Conservation (phyloP, 2,888 invertebrate genomes). For the Trichogramma dendrolimi region DNA sequence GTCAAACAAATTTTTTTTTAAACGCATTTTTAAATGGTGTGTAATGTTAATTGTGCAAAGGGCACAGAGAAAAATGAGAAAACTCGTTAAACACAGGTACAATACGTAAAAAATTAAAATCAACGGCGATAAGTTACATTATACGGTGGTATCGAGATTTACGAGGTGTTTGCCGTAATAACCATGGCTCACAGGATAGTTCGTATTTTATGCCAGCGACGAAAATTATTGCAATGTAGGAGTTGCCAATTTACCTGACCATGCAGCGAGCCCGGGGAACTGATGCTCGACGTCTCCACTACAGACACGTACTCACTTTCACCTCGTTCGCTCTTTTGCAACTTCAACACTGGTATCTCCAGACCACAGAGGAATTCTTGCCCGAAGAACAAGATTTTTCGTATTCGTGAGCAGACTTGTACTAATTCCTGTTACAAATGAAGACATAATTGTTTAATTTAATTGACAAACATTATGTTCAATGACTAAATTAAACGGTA, state of each 20-base stretch:
- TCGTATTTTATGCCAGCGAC: too few species aligned
- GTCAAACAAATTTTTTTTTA: too few species aligned
- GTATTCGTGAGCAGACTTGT: constrained; percentile 68
- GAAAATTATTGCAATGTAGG: too few species aligned
- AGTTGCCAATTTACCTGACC: constrained; percentile 53
- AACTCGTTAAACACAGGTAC: neutral
- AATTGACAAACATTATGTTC: too few species aligned
- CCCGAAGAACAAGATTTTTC: constrained; percentile 74
- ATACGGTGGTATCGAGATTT: constrained; percentile 3
- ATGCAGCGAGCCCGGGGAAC: constrained; percentile 54
- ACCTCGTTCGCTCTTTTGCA: constrained; percentile 63
- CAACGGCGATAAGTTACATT: constrained; percentile 3
- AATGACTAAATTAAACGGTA: too few species aligned
- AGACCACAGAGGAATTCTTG: constrained; percentile 81
- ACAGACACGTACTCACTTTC: constrained; percentile 70
- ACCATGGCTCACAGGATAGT: neutral
- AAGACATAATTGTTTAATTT: too few species aligned
- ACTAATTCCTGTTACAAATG: constrained; percentile 60
- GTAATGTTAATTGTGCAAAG: too few species aligned
- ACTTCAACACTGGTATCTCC: constrained; percentile 77
- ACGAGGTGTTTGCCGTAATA: constrained; percentile 16
- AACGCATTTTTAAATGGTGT: too few species aligned
- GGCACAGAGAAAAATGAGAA: neutral
- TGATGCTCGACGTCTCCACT: constrained; percentile 58
- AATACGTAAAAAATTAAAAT: neutral